A percentile compares a stretch with the other conserved stretches of the same genome.
Conservation (phyloP, 1,140 invertebrate species). For the Scaptomyza pallida region DNA sequence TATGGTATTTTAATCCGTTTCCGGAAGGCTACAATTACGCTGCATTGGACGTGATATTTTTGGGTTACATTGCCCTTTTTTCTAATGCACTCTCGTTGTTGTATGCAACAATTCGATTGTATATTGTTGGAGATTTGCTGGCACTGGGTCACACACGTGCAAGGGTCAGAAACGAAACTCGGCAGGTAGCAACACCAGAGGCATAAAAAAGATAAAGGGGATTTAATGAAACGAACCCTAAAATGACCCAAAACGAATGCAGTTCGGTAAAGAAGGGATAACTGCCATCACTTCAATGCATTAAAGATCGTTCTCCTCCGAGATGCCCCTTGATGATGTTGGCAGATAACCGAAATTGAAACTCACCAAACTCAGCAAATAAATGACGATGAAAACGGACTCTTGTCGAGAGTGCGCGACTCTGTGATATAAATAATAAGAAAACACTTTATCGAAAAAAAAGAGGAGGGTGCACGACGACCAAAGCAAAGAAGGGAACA, state of each 20-base stretch:
- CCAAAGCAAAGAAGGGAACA: neutral
- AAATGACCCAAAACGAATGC: constrained; percentile 75
- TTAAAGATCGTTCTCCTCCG: constrained; percentile 38
- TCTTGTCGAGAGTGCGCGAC: constrained; percentile 1
- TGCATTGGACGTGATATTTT: constrained; percentile 53
- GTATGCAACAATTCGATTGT: constrained; percentile 45
- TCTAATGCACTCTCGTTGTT: constrained; percentile 28
- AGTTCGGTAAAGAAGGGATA: constrained; percentile 49
- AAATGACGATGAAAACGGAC: constrained; percentile 10
- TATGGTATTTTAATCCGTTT: constrained; percentile 68
- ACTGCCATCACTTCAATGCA: constrained; percentile 50
- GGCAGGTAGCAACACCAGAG: constrained; percentile 58
- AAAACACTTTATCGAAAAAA: constrained; percentile 12
- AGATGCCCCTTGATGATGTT: constrained; percentile 53
- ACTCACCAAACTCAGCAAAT: constrained; percentile 5
- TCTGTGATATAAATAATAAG: constrained; percentile 1
- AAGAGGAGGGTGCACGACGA: neutral
- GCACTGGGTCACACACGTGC: constrained; percentile 69
- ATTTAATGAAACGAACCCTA: constrained; percentile 69
- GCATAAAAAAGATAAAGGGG: constrained; percentile 68
- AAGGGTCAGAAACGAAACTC: constrained; percentile 56
- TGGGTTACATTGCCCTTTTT: constrained; percentile 50
- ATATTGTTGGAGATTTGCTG: constrained; percentile 64
- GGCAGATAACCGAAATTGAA: constrained; percentile 48
- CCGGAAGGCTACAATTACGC: constrained; percentile 72